phyloP scores from a whole-genome alignment of 64 coral and sea anemone genomes.

The Porites lutea region DNA sequence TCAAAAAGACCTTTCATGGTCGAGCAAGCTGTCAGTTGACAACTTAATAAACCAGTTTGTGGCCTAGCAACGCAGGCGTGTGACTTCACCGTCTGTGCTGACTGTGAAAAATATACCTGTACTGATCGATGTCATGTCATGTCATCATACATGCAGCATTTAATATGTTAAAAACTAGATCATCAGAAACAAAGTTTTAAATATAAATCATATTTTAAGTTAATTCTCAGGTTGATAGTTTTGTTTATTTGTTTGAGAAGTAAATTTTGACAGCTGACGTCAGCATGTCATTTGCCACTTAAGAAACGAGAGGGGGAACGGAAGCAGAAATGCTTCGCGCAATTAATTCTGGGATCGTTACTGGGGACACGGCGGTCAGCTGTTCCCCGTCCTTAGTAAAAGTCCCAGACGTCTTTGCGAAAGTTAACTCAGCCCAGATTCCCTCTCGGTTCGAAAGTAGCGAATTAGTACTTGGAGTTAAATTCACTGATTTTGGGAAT shows the following conservation, averaged over 20 bases:
- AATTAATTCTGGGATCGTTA: too few species aligned
- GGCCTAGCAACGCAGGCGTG: too few species aligned
- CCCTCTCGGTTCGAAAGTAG: too few species aligned
- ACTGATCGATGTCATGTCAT: background rate
- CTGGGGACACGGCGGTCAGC: too few species aligned
- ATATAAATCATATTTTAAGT: conserved; percentile 20
- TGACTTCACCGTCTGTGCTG: background rate
- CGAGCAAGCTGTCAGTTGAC: background rate
- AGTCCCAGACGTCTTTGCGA: too few species aligned
- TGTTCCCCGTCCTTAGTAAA: too few species aligned
- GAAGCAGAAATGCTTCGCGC: too few species aligned
- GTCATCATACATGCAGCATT: background rate
- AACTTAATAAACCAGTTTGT: background rate
- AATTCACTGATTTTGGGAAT: background rate
- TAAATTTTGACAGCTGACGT: background rate
- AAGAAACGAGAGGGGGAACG: too few species aligned
- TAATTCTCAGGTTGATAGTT: conserved; percentile 8
- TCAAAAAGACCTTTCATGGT: background rate
- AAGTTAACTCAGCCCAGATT: too few species aligned
- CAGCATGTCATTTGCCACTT: too few species aligned
- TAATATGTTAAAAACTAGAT: background rate
- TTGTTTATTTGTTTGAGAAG: background rate
- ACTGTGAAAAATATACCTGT: background rate
- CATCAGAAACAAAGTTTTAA: conserved; percentile 1
- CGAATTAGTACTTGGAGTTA: background rate